Conservation (phyloP, 1,140 invertebrate species). For the Drosophila mojavensis region DNA sequence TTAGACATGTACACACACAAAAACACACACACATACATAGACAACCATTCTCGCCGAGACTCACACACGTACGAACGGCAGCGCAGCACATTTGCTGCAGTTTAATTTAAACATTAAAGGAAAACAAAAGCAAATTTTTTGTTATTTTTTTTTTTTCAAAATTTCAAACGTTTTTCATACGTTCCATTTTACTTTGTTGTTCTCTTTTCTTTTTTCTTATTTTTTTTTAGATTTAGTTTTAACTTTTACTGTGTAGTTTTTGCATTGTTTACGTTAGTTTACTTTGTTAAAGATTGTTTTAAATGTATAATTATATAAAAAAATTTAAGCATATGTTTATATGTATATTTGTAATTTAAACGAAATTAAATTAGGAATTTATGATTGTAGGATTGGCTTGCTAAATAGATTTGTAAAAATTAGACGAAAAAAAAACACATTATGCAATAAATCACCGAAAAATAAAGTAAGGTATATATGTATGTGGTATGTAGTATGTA, state of each 20-base stretch:
- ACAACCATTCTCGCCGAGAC: neutral
- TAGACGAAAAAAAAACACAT: constrained; percentile 64
- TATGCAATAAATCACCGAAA: constrained; percentile 82
- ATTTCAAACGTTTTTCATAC: constrained; percentile 73
- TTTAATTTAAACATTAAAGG: constrained; percentile 46
- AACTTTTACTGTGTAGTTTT: constrained; percentile 31
- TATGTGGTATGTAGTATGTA: constrained; percentile 64
- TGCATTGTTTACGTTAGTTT: constrained; percentile 47
- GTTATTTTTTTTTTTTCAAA: constrained; percentile 65
- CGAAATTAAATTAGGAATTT: constrained; percentile 81
- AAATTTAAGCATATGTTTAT: constrained; percentile 73
- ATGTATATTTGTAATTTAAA: constrained; percentile 77
- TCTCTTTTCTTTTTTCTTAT: constrained; percentile 44
- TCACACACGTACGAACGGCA: constrained; percentile 6
- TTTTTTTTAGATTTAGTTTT: constrained; percentile 13
- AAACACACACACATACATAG: constrained; percentile 6
- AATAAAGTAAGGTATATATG: constrained; percentile 72
- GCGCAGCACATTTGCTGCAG: constrained; percentile 9
- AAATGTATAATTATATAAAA: constrained; percentile 76
- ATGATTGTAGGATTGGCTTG: constrained; percentile 74
- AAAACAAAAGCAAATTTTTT: constrained; percentile 54
- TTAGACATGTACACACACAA: constrained; percentile 30
- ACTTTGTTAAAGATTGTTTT: constrained; percentile 63
- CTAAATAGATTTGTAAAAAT: constrained; percentile 69
- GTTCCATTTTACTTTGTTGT: constrained; percentile 71